These are phyloP conservation scores for Gambusia yucatana DNA, from an alignment of 2,797 vertebrate genomes.

Conservation along the genomic window DNA sequence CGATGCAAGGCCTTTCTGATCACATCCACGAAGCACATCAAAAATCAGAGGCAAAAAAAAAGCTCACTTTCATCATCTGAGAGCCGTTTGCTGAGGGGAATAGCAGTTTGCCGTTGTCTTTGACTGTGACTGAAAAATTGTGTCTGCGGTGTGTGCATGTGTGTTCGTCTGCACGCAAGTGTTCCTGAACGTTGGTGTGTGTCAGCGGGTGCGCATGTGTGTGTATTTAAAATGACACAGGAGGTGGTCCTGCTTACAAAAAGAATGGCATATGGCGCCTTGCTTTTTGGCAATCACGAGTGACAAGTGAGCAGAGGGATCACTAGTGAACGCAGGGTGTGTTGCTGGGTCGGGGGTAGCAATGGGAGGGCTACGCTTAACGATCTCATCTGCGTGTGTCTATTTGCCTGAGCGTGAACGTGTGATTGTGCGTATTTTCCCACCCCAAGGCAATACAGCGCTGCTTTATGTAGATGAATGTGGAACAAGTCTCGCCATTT, in stretches of 20 bases:
- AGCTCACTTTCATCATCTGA: slow-evolving; percentile 79
- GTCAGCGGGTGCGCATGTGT: slow-evolving; percentile 25
- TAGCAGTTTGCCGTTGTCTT: slow-evolving; percentile 71
- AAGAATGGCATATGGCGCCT: slow-evolving; percentile 88
- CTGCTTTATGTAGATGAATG: slow-evolving; percentile 96
- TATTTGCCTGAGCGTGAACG: slow-evolving; percentile 28
- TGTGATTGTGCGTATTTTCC: slow-evolving; percentile 45
- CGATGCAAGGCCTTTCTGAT: slow-evolving; percentile 72
- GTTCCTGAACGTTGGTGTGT: slow-evolving; percentile 33
- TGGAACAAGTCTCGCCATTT: slow-evolving; percentile 90
- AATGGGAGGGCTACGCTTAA: slow-evolving; percentile 84
- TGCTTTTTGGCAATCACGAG: slow-evolving; percentile 87
- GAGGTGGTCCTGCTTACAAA: slow-evolving; percentile 76
- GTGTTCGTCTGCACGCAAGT: slow-evolving; percentile 14
- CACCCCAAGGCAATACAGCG: slow-evolving; percentile 88
- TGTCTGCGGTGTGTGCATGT: slow-evolving; percentile 29
- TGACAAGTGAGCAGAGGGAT: slow-evolving; percentile 86
- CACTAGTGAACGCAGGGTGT: slow-evolving; percentile 65
- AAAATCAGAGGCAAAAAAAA: slow-evolving; percentile 71
- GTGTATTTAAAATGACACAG: slow-evolving; percentile 58
- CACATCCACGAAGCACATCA: slow-evolving; percentile 69
- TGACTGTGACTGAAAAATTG: slow-evolving; percentile 58
- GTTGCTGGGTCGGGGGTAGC: slow-evolving; percentile 64
- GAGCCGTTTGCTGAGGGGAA: slow-evolving; percentile 69
- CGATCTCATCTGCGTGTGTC: slow-evolving; percentile 79